Evolutionary conservation across 2,113 vertebrate genomes (phyloP).

Genomic region (Rhinopomastus cyanomelas): DNA sequence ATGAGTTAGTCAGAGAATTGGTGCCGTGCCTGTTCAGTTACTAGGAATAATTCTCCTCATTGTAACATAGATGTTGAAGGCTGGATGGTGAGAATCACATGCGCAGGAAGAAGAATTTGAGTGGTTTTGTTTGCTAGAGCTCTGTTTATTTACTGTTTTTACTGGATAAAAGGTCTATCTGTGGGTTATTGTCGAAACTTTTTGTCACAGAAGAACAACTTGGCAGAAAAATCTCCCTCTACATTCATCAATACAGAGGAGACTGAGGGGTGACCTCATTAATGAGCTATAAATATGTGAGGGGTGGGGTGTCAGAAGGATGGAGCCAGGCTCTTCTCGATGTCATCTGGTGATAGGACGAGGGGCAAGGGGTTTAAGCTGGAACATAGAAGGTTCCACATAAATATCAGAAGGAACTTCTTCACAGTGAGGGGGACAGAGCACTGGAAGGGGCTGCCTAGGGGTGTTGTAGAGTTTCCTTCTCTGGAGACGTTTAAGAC

Average conservation of each 20-base stretch:
- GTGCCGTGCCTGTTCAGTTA: background rate
- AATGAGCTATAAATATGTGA: too few species aligned
- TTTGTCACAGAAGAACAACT: constrained; percentile 24
- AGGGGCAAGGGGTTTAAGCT: too few species aligned
- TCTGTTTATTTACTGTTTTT: constrained; percentile 33
- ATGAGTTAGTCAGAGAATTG: background rate
- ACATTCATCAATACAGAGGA: constrained; percentile 49
- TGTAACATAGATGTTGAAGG: background rate
- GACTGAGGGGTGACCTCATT: too few species aligned
- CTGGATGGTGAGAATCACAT: background rate
- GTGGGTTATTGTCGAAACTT: constrained; percentile 30
- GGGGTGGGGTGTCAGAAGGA: too few species aligned
- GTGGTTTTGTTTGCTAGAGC: background rate
- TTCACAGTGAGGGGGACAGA: too few species aligned
- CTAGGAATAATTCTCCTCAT: background rate
- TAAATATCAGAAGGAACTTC: too few species aligned
- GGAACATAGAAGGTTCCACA: too few species aligned
- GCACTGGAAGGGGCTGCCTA: too few species aligned
- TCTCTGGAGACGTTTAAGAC: too few species aligned
- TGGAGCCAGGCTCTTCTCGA: too few species aligned
- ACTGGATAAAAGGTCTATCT: background rate
- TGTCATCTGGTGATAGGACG: too few species aligned
- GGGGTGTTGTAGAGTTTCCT: too few species aligned
- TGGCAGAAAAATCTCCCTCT: constrained; percentile 32
- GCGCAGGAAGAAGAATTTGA: background rate